Base-by-base conservation (phyloP, 2,888 invertebrate species). In the Sclerodermus sp. region DNA sequence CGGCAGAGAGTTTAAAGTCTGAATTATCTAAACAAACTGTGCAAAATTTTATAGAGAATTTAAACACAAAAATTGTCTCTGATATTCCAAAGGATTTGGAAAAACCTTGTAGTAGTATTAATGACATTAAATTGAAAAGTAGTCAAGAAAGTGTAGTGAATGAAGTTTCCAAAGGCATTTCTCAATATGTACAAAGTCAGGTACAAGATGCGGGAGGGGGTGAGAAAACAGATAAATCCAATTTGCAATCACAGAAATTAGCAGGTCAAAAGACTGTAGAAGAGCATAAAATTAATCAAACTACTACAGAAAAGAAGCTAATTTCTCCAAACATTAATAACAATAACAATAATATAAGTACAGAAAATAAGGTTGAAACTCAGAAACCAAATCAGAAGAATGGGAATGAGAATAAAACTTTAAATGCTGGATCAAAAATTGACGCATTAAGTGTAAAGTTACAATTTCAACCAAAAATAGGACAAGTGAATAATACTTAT, bases 401-500 rank as follows among this genome's bases (percentile, higher is more conserved):
- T 31, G 18, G 10, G 8, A 43, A 31, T 4, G 64, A 64, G 1
- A n/a, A 18, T 3, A 58, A 59, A 49, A 42, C 45, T 13, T 37
- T 41, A 16, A 55, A 58, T 18, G 50, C 67, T 2, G 77, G 77
- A 4, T 73, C 77, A 3, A 77, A 78, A 49, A 76, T 77, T 6
- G 75, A 76, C 37, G 75, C 77, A 2, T 51, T 76, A 3, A 78
- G 76, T 50, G 73, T 67, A 3, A 77, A 76, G 47, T 51, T 77
- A 5, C 74, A 75, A 16, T 75, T 75, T 64, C 78, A 76, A 41
- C 77, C 77, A 1, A 78, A 76, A 62, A 59, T 71, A 23, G 73
- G 73, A 8, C 73, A 67, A 49, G 66, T 73, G 1, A 74, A 73
- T 42, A 76, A 73, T 30, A 69, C 71, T 1, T 72, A 74, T 17